phyloP scores from a whole-genome alignment of 2,113 vertebrate species.

The Garra rufa region DNA sequence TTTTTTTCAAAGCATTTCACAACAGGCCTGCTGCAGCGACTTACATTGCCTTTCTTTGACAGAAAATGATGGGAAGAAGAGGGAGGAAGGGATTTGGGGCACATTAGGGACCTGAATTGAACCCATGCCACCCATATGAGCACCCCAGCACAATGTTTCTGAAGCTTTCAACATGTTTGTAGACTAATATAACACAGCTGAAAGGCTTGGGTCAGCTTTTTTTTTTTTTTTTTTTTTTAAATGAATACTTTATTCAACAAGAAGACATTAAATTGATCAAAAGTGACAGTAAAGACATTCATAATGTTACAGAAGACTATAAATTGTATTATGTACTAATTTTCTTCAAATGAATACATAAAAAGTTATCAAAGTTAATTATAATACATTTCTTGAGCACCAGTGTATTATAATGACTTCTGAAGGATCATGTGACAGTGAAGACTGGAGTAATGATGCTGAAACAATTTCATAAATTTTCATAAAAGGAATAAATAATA shows the following conservation, averaged over 20 bases:
- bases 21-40: neutral
- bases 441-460: neutral
- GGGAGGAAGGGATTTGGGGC: neutral
- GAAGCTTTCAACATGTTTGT: neutral
- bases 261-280: neutral
- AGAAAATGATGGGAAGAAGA: neutral
- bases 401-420: neutral
- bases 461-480: too few species aligned
- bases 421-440: neutral
- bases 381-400: too few species aligned
- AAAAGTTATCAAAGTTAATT: too few species aligned
- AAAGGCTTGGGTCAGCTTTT: neutral
- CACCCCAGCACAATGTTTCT: neutral
- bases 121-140: neutral
- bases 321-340: too few species aligned
- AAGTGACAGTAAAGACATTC: neutral
- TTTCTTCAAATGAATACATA: too few species aligned
- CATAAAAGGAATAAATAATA: too few species aligned
- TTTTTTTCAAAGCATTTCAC: slow-evolving; percentile 17
- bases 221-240: neutral
- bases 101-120: neutral
- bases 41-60: slow-evolving; percentile 2
- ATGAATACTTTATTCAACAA: neutral
- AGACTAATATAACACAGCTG: neutral
- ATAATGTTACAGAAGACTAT: neutral